These are phyloP conservation scores for Agrypnus murinus DNA, from an alignment of 2,888 invertebrate species.

Conservation along the genomic window DNA sequence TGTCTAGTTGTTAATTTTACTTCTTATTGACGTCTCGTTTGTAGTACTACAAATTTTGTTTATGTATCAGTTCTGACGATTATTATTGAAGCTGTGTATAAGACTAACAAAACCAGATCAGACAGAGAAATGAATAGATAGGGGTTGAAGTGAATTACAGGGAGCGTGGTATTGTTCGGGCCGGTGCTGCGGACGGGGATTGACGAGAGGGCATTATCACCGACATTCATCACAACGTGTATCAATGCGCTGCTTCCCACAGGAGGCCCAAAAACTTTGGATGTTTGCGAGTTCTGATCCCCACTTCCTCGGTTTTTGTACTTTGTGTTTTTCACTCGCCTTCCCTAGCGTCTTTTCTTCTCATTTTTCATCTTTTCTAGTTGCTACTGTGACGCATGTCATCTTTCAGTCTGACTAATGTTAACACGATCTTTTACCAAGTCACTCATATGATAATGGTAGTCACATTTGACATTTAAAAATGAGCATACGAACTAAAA, in stretches of 20 bases:
- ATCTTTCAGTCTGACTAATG: conserved; percentile 69
- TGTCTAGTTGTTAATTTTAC: background rate
- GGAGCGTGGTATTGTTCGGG: conserved; percentile 74
- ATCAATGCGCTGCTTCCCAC: conserved; percentile 72
- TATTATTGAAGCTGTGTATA: conserved; percentile 64
- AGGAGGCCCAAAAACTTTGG: conserved; percentile 70
- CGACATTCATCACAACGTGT: conserved; percentile 72
- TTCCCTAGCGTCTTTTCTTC: conserved; percentile 65
- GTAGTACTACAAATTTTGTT: conserved; percentile 1
- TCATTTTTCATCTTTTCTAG: conserved; percentile 72
- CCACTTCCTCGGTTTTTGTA: conserved; percentile 64
- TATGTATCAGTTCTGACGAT: conserved; percentile 59
- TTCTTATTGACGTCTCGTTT: background rate
- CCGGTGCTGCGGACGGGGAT: conserved; percentile 73
- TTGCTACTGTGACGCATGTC: conserved; percentile 71
- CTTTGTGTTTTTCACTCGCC: conserved; percentile 66
- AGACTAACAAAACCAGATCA: conserved; percentile 62
- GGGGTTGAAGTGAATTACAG: conserved; percentile 70
- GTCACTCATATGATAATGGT: conserved; percentile 49
- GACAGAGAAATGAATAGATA: conserved; percentile 68
- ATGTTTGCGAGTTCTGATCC: conserved; percentile 67
- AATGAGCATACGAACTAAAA: conserved; percentile 29
- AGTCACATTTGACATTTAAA: conserved; percentile 47
- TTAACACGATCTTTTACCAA: conserved; percentile 58
- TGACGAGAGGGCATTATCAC: conserved; percentile 74